These are phyloP conservation scores for Myotis planiceps DNA, from an alignment of 2,797 vertebrate species.

Conservation along the genomic window DNA sequence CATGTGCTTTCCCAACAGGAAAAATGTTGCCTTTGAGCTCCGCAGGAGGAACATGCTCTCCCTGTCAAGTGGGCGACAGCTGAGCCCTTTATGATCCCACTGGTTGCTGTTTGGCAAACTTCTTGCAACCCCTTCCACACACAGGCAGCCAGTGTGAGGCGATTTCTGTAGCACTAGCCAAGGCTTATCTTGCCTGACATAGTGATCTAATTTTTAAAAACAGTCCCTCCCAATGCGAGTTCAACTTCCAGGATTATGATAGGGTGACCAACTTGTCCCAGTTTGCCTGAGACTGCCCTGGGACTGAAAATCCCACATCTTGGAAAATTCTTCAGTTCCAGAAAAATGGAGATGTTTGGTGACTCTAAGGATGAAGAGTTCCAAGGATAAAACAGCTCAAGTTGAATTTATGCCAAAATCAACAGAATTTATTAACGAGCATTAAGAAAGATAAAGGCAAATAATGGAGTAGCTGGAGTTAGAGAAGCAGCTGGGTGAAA, in stretches of 20 bases:
- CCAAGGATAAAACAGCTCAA: background rate
- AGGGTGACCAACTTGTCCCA: background rate
- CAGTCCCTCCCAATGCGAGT: background rate
- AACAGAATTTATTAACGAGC: background rate
- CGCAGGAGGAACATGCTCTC: background rate
- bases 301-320: background rate
- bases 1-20: background rate
- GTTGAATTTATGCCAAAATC: background rate
- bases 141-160: background rate
- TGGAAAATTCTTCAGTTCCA: background rate
- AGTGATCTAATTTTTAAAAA: background rate
- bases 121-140: background rate
- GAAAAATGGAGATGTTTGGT: background rate
- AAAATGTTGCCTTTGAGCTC: background rate
- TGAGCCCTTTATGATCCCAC: conserved; percentile 5
- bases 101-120: conserved; percentile 6
- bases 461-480: background rate
- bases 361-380: background rate
- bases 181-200: background rate
- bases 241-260: background rate
- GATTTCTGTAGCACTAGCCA: background rate
- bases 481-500: background rate
- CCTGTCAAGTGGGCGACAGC: conserved; percentile 27
- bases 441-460: background rate
- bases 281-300: background rate